These are phyloP conservation scores for Epizoanthus ramosus DNA, from an alignment of 92 coral and sea anemone genomes.

Conservation along the genomic window DNA sequence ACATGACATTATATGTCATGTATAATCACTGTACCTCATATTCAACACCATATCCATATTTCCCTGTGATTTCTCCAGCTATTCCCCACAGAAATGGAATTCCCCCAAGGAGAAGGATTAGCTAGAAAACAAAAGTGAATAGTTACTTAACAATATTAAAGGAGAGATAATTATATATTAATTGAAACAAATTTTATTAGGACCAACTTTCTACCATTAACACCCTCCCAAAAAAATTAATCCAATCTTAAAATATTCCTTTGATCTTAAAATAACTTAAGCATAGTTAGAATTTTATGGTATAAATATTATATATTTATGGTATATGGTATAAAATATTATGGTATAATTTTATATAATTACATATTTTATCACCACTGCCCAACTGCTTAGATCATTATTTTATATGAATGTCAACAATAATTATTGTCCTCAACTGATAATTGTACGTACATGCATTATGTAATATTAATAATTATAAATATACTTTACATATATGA, in stretches of 20 bases:
- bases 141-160: neutral
- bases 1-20: no score
- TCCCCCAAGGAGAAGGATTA: constrained; percentile 82
- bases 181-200: neutral
- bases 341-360: no score
- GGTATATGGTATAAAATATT: no score
- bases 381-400: no score
- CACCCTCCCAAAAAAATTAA: neutral
- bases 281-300: neutral
- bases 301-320: no score
- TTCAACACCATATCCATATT: constrained; percentile 76
- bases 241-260: neutral
- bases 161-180: neutral
- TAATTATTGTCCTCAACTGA: no score
- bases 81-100: constrained; percentile 88
- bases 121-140: constrained; percentile 51
- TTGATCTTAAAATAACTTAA: neutral
- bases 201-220: neutral
- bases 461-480: no score
- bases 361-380: no score
- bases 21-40: constrained; percentile 73
- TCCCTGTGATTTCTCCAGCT: constrained; percentile 66
- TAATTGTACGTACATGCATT: no score
- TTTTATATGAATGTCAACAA: no score
- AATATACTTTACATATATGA: no score